Percentiles rank a stretch among this genome's conserved stretches.
These are phyloP conservation scores for Colletes latitarsis DNA, from an alignment of 1,140 invertebrate species.

Conservation along the genomic window DNA sequence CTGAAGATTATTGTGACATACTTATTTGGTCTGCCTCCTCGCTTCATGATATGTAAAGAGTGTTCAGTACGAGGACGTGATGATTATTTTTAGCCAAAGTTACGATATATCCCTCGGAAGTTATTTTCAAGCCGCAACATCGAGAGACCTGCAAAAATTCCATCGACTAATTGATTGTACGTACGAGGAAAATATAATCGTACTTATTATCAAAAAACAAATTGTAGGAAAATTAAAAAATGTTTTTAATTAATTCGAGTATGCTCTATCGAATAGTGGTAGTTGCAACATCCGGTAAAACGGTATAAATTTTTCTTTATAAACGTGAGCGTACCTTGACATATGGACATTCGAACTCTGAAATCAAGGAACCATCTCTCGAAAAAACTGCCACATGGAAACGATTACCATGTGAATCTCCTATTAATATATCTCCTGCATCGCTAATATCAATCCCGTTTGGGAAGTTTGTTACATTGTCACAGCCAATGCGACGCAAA, in stretches of 20 bases:
- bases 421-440: slow-evolving; percentile 96
- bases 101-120: slow-evolving; percentile 97
- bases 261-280: too few relatives aligned
- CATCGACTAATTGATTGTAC: slow-evolving; percentile 2
- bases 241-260: too few relatives aligned
- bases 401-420: slow-evolving; percentile 98
- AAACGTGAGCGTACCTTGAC: slow-evolving; percentile 87
- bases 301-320: background rate
- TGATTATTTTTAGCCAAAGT: slow-evolving; percentile 99
- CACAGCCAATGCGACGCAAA: slow-evolving; percentile 95
- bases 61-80: slow-evolving; percentile 97
- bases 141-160: slow-evolving; percentile 89
- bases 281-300: too few relatives aligned
- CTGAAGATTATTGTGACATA: slow-evolving; percentile 66
- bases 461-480: slow-evolving; percentile 97
- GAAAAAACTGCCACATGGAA: slow-evolving; percentile 98
- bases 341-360: slow-evolving; percentile 97
- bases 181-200: too few relatives aligned
- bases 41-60: slow-evolving; percentile 93
- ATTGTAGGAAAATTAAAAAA: too few relatives aligned
- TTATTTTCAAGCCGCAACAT: slow-evolving; percentile 98
- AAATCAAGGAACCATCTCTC: slow-evolving; percentile 91
- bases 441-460: slow-evolving; percentile 99
- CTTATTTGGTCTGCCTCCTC: slow-evolving; percentile 70
- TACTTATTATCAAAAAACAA: background rate